Evolutionary conservation across 2,888 invertebrate species (phyloP).

Genomic region (Thysanoteuthis rhombus): DNA sequence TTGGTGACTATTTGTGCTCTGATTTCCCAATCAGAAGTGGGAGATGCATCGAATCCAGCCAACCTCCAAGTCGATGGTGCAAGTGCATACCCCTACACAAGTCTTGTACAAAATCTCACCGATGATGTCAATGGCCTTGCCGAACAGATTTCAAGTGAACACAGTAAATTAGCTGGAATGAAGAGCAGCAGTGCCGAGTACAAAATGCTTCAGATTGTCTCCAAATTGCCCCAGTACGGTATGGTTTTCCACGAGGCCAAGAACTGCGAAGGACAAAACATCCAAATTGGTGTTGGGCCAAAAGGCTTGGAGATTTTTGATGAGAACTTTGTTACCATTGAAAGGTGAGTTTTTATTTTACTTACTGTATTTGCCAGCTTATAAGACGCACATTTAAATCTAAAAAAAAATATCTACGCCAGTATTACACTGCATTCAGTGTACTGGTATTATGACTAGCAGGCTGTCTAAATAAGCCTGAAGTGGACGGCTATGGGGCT

Average conservation of each 20-base stretch:
- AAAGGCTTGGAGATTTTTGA: constrained; percentile 75
- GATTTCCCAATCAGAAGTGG: not conserved
- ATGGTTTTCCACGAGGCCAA: constrained; percentile 80
- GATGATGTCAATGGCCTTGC: not conserved
- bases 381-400: too few relatives aligned
- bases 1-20: not conserved
- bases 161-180: constrained; percentile 73
- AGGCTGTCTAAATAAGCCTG: too few relatives aligned
- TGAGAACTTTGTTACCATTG: constrained; percentile 44
- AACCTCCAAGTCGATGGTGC: not conserved
- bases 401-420: too few relatives aligned
- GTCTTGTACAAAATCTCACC: not conserved
- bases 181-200: constrained; percentile 83
- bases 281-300: constrained; percentile 81
- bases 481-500: too few relatives aligned
- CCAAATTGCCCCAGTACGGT: constrained; percentile 83
- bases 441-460: too few relatives aligned
- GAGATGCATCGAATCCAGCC: not conserved
- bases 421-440: too few relatives aligned
- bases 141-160: constrained; percentile 46
- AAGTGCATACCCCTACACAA: not conserved
- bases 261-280: constrained; percentile 43
- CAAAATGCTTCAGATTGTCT: constrained; percentile 83
- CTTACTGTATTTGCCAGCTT: too few relatives aligned
- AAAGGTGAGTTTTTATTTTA: constrained; percentile 44